Base-by-base conservation (phyloP, 2,888 invertebrate genomes). In the Harpalus rufipes region DNA sequence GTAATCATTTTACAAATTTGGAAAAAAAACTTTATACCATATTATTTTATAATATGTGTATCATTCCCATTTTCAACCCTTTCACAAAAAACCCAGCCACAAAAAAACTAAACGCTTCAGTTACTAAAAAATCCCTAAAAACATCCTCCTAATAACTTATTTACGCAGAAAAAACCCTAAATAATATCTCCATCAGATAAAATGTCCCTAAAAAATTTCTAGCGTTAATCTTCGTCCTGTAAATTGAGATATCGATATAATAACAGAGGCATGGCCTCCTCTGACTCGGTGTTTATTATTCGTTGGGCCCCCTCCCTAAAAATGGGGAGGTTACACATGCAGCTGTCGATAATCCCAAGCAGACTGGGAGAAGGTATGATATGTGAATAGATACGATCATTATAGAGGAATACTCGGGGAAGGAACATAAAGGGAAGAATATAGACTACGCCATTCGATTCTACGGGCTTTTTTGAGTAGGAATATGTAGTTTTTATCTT, bases 181-280 rank as follows among this genome's bases (percentile, higher is more conserved):
- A 72, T n/a, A 41, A 72, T 72, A 44, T 51, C 44, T 7, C 78
- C 58, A 78, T 78, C 78, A 78, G 78, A 78, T 78, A 78, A 76
- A 32, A 32, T 5, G 18, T 78, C 58, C 58, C 56, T 18, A 58
- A 78, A 78, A 78, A 72, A 32, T 32, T 1, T 74, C 21, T 44
- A 74, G 18, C 72, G 61, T 63, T 81, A 81, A 81, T 81, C 80
- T 63, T 18, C 18, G 18, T 41, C 41, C 41, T 18, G 51, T 65
- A 81, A 81, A 81, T 81, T 81, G 81, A 81, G 81, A 81, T 81
- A 81, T 81, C 81, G 81, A 81, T 68, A 81, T 81, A 81, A 81
- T 81, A 81, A 81, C 68, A 74, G 12, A n/a, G 72, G 72, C 72
- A 81, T 68, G 32, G 68, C 68, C 68, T 25, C 51, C 81, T 68